Evolutionary conservation across 2,113 vertebrate species (phyloP).

Genomic region (Channa maculata): DNA sequence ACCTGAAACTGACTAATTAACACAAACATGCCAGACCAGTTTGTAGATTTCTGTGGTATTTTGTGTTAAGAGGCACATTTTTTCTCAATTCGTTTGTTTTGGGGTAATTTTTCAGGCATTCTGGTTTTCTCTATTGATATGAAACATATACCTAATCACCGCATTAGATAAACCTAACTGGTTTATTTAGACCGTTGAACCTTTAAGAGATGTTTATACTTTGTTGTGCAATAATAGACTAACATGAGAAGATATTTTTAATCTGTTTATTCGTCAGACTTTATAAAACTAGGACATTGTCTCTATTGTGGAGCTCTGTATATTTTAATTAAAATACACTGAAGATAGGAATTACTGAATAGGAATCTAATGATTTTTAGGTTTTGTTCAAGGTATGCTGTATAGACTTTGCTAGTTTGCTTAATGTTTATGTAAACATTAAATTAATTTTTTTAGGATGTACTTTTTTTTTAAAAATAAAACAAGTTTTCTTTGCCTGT

Average conservation of each 20-base stretch:
- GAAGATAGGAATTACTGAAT: background rate
- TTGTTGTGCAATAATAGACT: background rate
- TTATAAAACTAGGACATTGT: background rate
- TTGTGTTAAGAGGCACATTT: background rate
- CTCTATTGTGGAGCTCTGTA: conserved; percentile 5
- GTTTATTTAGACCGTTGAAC: background rate
- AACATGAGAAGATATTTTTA: conserved; percentile 22
- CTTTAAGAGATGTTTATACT: background rate
- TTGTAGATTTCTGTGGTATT: background rate
- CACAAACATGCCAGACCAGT: background rate
- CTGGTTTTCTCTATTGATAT: background rate
- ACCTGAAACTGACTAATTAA: background rate
- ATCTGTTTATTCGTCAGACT: background rate
- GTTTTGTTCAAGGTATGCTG: conserved; percentile 12
- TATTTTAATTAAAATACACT: background rate
- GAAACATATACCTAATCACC: background rate
- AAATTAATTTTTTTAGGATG: conserved; percentile 19
- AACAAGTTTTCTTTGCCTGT: background rate
- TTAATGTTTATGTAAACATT: background rate
- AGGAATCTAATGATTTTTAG: conserved; percentile 15
- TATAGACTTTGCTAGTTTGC: conserved; percentile 18
- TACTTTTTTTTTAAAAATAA: conserved; percentile 40
- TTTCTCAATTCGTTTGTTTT: background rate
- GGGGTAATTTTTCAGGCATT: background rate
- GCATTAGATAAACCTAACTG: background rate